A percentile compares a stretch with the other conserved stretches of the same genome.
These are phyloP conservation scores for Charina bottae DNA, from an alignment of 2,113 vertebrate genomes.

Conservation along the genomic window DNA sequence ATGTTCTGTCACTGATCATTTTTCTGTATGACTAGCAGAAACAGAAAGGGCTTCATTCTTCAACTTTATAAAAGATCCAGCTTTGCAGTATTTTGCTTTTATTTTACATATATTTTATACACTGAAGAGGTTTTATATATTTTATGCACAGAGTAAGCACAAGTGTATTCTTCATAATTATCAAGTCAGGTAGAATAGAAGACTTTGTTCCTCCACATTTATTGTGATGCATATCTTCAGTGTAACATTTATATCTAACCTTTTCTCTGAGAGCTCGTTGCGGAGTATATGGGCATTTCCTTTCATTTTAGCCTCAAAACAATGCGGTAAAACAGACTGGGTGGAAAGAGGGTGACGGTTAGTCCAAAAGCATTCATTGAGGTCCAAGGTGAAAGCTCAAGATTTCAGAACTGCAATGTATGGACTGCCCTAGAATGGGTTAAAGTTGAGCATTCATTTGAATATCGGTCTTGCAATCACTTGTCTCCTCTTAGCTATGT, in stretches of 20 bases:
- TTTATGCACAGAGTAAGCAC: background rate
- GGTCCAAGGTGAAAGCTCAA: background rate
- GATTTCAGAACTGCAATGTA: background rate
- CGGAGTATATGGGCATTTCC: background rate
- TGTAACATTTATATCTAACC: background rate
- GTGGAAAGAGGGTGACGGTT: background rate
- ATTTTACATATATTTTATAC: background rate
- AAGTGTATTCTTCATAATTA: background rate
- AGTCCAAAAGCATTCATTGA: background rate
- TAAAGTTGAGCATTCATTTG: background rate
- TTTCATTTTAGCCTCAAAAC: background rate
- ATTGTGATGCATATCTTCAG: background rate
- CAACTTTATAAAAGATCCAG: background rate
- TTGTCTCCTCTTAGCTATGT: constrained; percentile 25
- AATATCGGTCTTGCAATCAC: background rate
- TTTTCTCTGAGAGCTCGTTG: background rate
- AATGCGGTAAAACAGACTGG: background rate
- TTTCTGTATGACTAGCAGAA: background rate
- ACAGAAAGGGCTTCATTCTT: background rate
- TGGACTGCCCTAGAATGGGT: background rate
- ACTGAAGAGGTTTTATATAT: background rate
- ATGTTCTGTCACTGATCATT: background rate
- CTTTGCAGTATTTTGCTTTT: background rate
- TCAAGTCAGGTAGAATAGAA: background rate
- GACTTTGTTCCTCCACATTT: background rate